Conservation (phyloP, 2,888 invertebrate genomes). For the Acleris laterana region DNA sequence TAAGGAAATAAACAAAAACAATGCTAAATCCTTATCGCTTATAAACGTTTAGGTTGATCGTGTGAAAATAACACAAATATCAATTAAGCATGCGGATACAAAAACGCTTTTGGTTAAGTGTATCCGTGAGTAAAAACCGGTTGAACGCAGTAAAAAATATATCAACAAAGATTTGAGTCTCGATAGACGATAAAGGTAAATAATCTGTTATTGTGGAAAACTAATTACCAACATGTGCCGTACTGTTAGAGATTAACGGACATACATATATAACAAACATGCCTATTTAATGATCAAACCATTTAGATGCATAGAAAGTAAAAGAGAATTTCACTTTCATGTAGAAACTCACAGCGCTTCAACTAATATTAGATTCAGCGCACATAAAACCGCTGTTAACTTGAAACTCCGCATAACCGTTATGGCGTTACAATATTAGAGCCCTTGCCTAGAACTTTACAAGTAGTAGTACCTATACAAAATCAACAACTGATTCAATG, state of each 20-base stretch:
- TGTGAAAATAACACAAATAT: slow-evolving; percentile 50
- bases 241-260: too few species aligned
- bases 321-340: slow-evolving; percentile 34
- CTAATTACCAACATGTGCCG: slow-evolving; percentile 12
- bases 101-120: slow-evolving; percentile 39
- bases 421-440: slow-evolving; percentile 15
- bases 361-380: slow-evolving; percentile 14
- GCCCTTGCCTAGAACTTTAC: too few species aligned
- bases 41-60: slow-evolving; percentile 43
- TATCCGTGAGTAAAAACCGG: slow-evolving; percentile 51
- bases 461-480: too few species aligned
- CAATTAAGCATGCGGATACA: slow-evolving; percentile 57
- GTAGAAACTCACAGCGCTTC: slow-evolving; percentile 19
- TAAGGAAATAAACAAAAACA: slow-evolving; percentile 34
- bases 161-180: slow-evolving; percentile 32
- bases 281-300: slow-evolving; percentile 16
- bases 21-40: slow-evolving; percentile 21
- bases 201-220: slow-evolving; percentile 15
- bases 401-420: slow-evolving; percentile 7
- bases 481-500: too few species aligned
- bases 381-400: slow-evolving; percentile 10
- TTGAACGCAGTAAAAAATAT: slow-evolving; percentile 46
- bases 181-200: slow-evolving; percentile 18
- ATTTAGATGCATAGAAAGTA: slow-evolving; percentile 38
- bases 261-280: too few species aligned